Conservation (phyloP, 2,888 invertebrate genomes). For the Amphipoea lucens region DNA sequence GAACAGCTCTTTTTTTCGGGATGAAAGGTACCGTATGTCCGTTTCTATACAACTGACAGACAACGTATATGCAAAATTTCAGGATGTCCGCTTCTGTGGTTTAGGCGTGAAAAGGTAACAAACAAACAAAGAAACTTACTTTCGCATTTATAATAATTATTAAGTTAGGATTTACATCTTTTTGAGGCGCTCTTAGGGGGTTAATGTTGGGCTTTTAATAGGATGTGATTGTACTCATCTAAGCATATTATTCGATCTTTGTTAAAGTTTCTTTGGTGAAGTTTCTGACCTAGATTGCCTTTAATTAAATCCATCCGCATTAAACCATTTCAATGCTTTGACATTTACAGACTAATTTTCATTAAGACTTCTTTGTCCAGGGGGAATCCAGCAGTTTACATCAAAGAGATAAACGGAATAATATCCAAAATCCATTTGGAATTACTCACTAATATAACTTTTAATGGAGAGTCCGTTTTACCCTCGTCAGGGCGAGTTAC, state of each 20-base stretch:
- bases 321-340: conserved; percentile 5
- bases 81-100: too few relatives aligned
- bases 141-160: too few relatives aligned
- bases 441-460: conserved; percentile 77
- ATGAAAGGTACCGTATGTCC: too few relatives aligned
- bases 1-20: too few relatives aligned
- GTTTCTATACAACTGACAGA: too few relatives aligned
- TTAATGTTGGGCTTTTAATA: background rate
- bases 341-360: conserved; percentile 6
- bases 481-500: conserved; percentile 70
- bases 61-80: too few relatives aligned
- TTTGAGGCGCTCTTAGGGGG: background rate
- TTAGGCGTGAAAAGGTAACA: too few relatives aligned
- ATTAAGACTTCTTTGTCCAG: conserved; percentile 31
- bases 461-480: conserved; percentile 70
- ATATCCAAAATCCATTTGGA: conserved; percentile 71
- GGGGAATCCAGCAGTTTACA: conserved; percentile 44
- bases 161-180: background rate
- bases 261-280: background rate
- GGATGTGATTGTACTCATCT: background rate
- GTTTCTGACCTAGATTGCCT: background rate
- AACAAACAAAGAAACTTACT: too few relatives aligned
- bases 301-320: background rate
- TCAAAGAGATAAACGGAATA: conserved; percentile 49
- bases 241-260: background rate